Evolutionary conservation across 2,888 invertebrate species (phyloP).

Genomic region (Coleophora deauratella): DNA sequence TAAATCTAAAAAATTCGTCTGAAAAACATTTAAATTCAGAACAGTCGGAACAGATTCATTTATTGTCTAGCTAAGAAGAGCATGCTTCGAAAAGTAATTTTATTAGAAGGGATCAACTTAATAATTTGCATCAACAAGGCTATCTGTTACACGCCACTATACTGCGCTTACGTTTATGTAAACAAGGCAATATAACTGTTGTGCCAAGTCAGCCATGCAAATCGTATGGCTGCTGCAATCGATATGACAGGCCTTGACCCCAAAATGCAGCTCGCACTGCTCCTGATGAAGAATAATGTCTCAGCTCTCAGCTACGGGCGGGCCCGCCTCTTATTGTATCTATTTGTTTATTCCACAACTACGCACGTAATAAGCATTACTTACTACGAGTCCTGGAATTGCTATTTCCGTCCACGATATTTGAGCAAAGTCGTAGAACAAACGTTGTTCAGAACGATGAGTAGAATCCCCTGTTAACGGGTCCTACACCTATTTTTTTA

Average conservation of each 20-base stretch:
- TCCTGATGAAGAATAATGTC: slow-evolving; percentile 54
- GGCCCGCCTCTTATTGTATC: slow-evolving; percentile 27
- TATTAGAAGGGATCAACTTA: neutral
- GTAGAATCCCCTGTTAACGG: no score
- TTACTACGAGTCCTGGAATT: slow-evolving; percentile 16
- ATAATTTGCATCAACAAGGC: neutral
- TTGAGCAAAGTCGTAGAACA: no score
- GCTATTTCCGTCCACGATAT: slow-evolving; percentile 16
- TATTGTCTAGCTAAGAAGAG: no score
- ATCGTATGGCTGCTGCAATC: slow-evolving; percentile 48
- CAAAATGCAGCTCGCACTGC: slow-evolving; percentile 47
- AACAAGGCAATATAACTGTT: slow-evolving; percentile 4
- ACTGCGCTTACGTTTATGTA: no score
- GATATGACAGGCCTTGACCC: slow-evolving; percentile 59
- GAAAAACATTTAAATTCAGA: no score
- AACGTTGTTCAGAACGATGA: neutral
- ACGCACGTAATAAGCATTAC: slow-evolving; percentile 27
- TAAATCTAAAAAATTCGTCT: no score
- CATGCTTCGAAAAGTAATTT: no score
- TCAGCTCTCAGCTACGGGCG: slow-evolving; percentile 18
- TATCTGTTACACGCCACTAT: slow-evolving; percentile 7
- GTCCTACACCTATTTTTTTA: no score
- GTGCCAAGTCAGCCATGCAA: slow-evolving; percentile 36
- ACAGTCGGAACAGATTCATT: no score
- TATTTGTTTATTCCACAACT: slow-evolving; percentile 32